Conservation (phyloP, 2,113 vertebrate genomes). For the Pseudorasbora parva region DNA sequence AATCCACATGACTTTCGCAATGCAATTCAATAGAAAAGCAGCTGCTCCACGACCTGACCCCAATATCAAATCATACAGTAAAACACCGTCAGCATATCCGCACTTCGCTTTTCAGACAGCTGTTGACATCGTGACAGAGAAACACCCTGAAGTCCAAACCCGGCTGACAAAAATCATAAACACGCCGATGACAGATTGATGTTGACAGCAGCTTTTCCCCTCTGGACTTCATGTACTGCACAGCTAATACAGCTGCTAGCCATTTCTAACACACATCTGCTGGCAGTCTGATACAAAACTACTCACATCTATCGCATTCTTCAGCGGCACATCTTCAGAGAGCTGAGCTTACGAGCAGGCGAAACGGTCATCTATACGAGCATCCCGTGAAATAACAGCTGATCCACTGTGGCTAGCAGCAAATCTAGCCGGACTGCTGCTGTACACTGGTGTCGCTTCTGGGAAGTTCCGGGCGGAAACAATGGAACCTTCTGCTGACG, state of each 20-base stretch:
- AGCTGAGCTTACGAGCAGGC: not conserved
- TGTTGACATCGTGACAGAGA: not conserved
- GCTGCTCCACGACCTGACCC: not conserved
- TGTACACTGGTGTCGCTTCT: slow-evolving; percentile 36
- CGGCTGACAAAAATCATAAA: slow-evolving; percentile 6
- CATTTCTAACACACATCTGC: not conserved
- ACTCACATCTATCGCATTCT: slow-evolving; percentile 50
- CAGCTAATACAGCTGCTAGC: slow-evolving; percentile 44
- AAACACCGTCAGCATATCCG: not conserved
- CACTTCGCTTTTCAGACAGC: not conserved
- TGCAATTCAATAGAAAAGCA: not conserved
- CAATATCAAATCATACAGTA: not conserved
- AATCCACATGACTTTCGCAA: not conserved
- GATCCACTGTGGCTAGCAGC: slow-evolving; percentile 31
- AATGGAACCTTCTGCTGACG: not conserved
- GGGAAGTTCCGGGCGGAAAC: slow-evolving; percentile 45
- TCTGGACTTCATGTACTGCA: slow-evolving; percentile 9
- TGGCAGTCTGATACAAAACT: not conserved
- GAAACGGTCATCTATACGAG: slow-evolving; percentile 23
- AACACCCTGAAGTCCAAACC: slow-evolving; percentile 9
- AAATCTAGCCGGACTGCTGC: slow-evolving; percentile 41
- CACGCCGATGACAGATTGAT: not conserved
- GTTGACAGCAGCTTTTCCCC: slow-evolving; percentile 21
- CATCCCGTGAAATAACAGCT: slow-evolving; percentile 10
- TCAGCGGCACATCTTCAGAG: slow-evolving; percentile 44